phyloP scores from a whole-genome alignment of 2,797 vertebrate species.

The Scomberomorus guttatus region DNA sequence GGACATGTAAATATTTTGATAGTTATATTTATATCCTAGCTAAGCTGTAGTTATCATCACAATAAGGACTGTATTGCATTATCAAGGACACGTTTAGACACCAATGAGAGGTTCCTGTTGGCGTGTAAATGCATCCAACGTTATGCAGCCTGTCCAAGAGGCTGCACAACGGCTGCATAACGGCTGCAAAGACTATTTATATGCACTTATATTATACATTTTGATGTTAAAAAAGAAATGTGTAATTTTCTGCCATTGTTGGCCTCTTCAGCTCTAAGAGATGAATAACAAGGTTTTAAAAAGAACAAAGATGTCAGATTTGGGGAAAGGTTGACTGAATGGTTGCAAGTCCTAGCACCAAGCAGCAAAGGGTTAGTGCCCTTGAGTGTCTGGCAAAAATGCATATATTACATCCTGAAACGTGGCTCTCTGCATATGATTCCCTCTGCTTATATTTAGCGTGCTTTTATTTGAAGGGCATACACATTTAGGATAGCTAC shows the following conservation, averaged over 20 bases:
- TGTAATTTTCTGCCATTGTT: background rate
- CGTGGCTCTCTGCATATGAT: background rate
- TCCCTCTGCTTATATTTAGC: slow-evolving; percentile 6
- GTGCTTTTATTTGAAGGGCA: slow-evolving; percentile 55
- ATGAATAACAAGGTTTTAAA: too few species aligned
- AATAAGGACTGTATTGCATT: too few species aligned
- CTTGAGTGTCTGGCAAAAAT: background rate
- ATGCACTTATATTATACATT: background rate
- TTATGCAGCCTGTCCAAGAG: background rate
- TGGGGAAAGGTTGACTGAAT: too few species aligned
- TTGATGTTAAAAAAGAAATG: background rate
- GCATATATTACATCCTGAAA: background rate
- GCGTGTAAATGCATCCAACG: background rate
- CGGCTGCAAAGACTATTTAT: background rate
- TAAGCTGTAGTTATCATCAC: too few species aligned
- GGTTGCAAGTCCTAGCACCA: too few species aligned
- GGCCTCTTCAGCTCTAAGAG: background rate
- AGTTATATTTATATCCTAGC: too few species aligned
- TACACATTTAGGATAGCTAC: slow-evolving; percentile 39
- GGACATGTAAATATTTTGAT: background rate
- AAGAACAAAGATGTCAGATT: too few species aligned
- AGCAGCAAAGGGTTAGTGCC: background rate
- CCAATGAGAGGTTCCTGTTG: background rate
- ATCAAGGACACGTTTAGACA: too few species aligned
- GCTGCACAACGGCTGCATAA: too few species aligned